A percentile compares a stretch with the other conserved stretches of the same genome.
Evolutionary conservation across 2,113 vertebrate species (phyloP).

Genomic region (Sciurus niger): DNA sequence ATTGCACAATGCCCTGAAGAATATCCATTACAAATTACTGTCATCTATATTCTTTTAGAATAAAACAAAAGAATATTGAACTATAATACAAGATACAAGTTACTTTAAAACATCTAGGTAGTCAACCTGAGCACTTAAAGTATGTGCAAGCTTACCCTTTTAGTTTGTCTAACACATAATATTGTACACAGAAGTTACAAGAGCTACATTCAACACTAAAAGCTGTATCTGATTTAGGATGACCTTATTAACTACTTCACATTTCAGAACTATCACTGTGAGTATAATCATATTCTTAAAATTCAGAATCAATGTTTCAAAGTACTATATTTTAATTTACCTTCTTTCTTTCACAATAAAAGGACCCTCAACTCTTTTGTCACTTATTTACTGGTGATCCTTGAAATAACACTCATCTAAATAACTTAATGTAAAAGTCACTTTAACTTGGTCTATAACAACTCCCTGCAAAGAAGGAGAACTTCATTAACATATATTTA

Average conservation of each 20-base stretch:
- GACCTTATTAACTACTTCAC: conserved; percentile 48
- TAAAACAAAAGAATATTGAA: neutral
- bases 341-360: neutral
- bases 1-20: neutral
- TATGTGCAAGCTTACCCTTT: neutral
- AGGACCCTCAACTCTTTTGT: neutral
- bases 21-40: neutral
- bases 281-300: neutral
- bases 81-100: conserved; percentile 12
- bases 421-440: conserved; percentile 29
- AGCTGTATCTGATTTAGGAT: neutral
- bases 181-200: neutral
- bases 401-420: conserved; percentile 47
- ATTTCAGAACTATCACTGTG: conserved; percentile 47
- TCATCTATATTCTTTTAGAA: neutral
- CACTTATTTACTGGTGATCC: neutral
- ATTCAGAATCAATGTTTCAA: neutral
- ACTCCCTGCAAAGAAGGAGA: neutral
- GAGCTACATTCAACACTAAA: neutral
- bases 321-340: conserved; percentile 21
- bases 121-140: neutral
- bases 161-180: neutral
- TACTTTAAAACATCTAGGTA: neutral
- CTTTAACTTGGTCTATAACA: conserved; percentile 43
- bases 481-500: conserved; percentile 4